These are phyloP conservation scores for Entelurus aequoreus DNA, from an alignment of 2,113 vertebrate species.

Conservation along the genomic window DNA sequence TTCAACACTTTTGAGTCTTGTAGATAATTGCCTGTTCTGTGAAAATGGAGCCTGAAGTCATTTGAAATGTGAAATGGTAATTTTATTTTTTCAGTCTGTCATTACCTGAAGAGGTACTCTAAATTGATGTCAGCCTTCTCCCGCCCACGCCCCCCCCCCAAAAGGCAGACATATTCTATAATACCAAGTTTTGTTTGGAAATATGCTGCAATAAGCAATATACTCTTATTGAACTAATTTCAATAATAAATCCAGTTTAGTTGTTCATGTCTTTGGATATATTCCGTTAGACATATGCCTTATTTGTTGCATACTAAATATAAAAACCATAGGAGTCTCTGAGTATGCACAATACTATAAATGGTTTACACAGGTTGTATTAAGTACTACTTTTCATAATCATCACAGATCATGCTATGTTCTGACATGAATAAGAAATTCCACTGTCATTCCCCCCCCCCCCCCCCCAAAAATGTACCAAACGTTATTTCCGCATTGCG, in stretches of 20 bases:
- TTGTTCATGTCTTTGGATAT: background rate
- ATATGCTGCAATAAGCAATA: background rate
- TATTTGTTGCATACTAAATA: background rate
- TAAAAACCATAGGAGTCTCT: background rate
- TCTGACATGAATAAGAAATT: too few relatives aligned
- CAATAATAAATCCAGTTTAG: background rate
- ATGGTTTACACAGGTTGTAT: too few relatives aligned
- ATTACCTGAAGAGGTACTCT: background rate
- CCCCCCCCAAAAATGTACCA: too few relatives aligned
- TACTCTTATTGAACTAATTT: background rate
- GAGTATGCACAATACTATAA: background rate
- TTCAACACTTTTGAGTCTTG: background rate
- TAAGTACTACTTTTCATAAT: too few relatives aligned
- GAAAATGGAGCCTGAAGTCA: conserved; percentile 1
- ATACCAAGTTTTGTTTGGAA: background rate
- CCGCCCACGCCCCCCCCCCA: too few relatives aligned
- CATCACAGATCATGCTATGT: too few relatives aligned
- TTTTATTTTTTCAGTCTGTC: background rate
- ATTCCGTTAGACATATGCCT: background rate
- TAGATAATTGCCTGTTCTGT: background rate
- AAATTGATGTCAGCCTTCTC: background rate
- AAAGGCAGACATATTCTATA: background rate
- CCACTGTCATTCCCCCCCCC: too few relatives aligned
- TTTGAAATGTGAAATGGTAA: background rate
- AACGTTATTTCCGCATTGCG: too few relatives aligned